phyloP scores from a whole-genome alignment of 2,113 vertebrate genomes.

The Rhynchomys soricoides region DNA sequence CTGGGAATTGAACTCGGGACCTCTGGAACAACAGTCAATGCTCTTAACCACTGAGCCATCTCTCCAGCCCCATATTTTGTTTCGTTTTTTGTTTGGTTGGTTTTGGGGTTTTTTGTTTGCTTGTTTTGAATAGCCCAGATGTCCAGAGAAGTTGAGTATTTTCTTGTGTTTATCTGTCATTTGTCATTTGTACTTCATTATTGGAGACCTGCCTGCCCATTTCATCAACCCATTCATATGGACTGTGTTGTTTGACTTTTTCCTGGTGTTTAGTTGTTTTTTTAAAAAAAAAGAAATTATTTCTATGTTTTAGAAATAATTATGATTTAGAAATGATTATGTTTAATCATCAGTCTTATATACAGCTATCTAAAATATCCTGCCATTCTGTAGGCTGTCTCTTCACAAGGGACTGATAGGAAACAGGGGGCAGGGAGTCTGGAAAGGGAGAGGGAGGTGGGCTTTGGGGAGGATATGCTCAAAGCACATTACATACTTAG shows the following conservation, averaged over 20 bases:
- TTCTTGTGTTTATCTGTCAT: neutral
- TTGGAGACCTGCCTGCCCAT: neutral
- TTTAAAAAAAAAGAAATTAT: no score
- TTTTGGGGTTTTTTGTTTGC: no score
- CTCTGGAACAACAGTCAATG: no score
- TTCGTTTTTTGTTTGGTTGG: no score
- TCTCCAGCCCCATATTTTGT: no score
- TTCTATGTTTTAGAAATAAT: neutral
- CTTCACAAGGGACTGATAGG: neutral
- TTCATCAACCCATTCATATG: neutral
- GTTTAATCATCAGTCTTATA: neutral
- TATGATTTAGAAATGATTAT: no score
- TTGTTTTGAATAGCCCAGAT: neutral
- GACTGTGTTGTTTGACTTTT: neutral
- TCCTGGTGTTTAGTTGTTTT: neutral
- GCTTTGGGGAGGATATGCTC: neutral
- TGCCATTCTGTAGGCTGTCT: neutral
- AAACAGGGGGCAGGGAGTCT: rapidly evolving
- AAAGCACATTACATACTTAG: neutral
- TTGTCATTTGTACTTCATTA: neutral
- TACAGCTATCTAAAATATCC: neutral
- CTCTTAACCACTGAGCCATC: no score
- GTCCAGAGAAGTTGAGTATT: neutral
- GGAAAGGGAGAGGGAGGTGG: neutral
- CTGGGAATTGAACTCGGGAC: no score